Base-by-base conservation (phyloP, 2,113 vertebrate genomes). In the Labeo rohita region DNA sequence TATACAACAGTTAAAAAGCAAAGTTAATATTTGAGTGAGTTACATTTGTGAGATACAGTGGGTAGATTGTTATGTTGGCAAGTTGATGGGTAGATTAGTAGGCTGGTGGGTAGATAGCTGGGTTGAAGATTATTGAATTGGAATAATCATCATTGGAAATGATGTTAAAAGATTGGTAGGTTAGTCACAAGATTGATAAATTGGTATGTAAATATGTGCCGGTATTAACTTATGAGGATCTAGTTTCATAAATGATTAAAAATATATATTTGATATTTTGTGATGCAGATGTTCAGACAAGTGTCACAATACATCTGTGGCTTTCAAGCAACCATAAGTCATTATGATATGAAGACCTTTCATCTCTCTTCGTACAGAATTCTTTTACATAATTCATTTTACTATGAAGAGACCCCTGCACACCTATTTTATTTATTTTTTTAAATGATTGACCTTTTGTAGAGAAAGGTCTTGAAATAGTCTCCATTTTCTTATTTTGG, bases 261-360 rank as follows among this genome's bases (percentile, higher is more conserved):
- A 15, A 54, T 54, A 54, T 54, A 54, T 16, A 39, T 52, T 52
- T 52, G 13, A 15, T 52, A 16, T 52, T 54, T 54, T 54, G 13
- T 54, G 52, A 16, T 54, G 15, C 52, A 16, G 11, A 23, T 45
- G 50, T 75, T 75, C 21, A 75, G 43, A 49, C 11, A 50, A 50
- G 73, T 50, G n/a, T 28, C 11, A 7, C 50, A 21, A 47, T 74
- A n/a, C 21, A n/a, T 74, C 47, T 75, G 47, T 23, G 6, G 73
- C 11, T 12, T 75, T 75, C 2, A 23, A 28, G 23, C 47, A 8
- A 18, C 9, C 34, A 70, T 70, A 50, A 28, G 23, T 76, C 49
- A 76, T 74, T 45, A 74, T 54, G 49, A 76, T 52, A 52, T 52
- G 23, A 76, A 28, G 8, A 52, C 47, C 23, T 76, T 76, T 76